Evolutionary conservation across 2,888 invertebrate genomes (phyloP).

Genomic region (Athrips mouffetella): DNA sequence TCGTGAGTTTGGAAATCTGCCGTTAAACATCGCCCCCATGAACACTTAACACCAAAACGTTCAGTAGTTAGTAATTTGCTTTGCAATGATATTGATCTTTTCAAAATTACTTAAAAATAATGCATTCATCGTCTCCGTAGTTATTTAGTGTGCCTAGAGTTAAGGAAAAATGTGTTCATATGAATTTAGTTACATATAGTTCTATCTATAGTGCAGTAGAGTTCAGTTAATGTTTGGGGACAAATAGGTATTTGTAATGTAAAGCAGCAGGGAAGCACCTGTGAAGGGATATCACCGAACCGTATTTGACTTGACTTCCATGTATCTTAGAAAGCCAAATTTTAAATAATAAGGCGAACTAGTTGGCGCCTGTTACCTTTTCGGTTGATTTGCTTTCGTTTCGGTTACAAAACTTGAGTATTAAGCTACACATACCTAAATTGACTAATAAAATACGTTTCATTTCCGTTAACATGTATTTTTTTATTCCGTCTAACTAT

Average conservation of each 20-base stretch:
- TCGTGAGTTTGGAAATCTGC: neutral
- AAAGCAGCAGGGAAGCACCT: neutral
- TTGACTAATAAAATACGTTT: constrained; percentile 58
- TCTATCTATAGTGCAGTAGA: constrained; percentile 63
- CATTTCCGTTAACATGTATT: constrained; percentile 49
- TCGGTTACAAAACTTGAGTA: constrained; percentile 26
- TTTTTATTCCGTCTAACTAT: too few species aligned
- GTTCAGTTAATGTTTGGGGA: constrained; percentile 36
- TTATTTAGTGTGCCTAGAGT: constrained; percentile 54
- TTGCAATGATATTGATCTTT: constrained; percentile 9
- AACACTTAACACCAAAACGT: constrained; percentile 4
- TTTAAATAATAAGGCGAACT: neutral
- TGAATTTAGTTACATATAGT: constrained; percentile 72
- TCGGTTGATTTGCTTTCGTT: constrained; percentile 21
- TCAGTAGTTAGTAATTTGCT: constrained; percentile 7
- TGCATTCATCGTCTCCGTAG: constrained; percentile 42
- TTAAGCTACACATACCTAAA: constrained; percentile 33
- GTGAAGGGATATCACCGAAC: neutral
- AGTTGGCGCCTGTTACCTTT: constrained; percentile 18
- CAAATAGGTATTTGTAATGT: neutral
- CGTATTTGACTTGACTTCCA: constrained; percentile 8
- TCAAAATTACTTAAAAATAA: constrained; percentile 14
- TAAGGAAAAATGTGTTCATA: constrained; percentile 78
- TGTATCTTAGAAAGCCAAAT: constrained; percentile 5
- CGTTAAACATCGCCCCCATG: neutral